Conservation (phyloP, 2,888 invertebrate species). For the Busseola fusca region DNA sequence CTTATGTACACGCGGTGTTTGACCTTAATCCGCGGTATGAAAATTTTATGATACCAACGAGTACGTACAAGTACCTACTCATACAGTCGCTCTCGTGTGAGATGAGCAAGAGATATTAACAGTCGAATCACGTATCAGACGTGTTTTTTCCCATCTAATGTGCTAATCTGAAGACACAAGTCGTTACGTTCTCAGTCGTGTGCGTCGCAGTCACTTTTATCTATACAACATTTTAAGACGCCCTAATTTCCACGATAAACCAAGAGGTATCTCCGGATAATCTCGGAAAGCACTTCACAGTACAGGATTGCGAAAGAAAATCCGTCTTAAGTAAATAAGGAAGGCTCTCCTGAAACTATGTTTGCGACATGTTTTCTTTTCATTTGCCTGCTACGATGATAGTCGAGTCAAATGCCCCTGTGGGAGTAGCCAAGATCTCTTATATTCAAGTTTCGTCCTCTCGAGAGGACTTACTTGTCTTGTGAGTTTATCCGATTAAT, state of each 20-base stretch:
- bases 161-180: constrained; percentile 24
- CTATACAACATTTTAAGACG: constrained; percentile 42
- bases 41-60: constrained; percentile 31
- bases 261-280: constrained; percentile 42
- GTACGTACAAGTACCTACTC: not conserved
- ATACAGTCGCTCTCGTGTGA: constrained; percentile 14
- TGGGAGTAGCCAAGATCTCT: constrained; percentile 32
- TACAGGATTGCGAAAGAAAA: constrained; percentile 47
- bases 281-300: constrained; percentile 47
- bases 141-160: constrained; percentile 46
- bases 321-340: constrained; percentile 45
- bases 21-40: constrained; percentile 46
- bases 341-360: constrained; percentile 42
- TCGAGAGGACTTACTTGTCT: constrained; percentile 61
- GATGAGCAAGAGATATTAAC: constrained; percentile 10
- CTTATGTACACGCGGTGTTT: constrained; percentile 27
- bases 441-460: constrained; percentile 35
- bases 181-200: constrained; percentile 15
- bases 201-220: constrained; percentile 26
- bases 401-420: constrained; percentile 45
- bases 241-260: constrained; percentile 48
- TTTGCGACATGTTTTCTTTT: constrained; percentile 52
- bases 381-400: constrained; percentile 58
- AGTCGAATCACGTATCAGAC: constrained; percentile 35
- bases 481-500: constrained; percentile 66